A percentile compares a stretch with the other conserved stretches of the same genome.
phyloP scores from a whole-genome alignment of 1,140 invertebrate species.

The Drosophila repleta region DNA sequence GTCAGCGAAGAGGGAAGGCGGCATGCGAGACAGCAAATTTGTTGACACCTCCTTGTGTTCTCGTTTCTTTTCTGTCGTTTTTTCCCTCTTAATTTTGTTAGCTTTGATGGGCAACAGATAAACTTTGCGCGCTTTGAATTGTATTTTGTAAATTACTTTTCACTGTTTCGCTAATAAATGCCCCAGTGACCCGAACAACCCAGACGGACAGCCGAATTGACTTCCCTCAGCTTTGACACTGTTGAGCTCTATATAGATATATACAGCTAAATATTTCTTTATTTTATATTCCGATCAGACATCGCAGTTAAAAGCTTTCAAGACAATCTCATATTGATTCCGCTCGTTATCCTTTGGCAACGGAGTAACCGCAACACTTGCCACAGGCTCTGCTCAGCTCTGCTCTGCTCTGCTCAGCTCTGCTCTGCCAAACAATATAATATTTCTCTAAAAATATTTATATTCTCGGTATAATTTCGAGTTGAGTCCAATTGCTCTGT shows the following conservation, averaged over 20 bases:
- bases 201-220: neutral
- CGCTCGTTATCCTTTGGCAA: neutral
- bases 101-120: slow-evolving; percentile 42
- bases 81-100: slow-evolving; percentile 32
- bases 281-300: no score
- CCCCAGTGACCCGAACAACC: slow-evolving; percentile 31
- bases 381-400: neutral
- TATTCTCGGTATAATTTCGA: neutral
- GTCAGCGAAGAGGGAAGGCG: neutral
- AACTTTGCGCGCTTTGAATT: slow-evolving; percentile 38
- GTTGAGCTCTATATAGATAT: no score
- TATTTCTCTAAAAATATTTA: neutral
- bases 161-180: slow-evolving; percentile 29
- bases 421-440: neutral
- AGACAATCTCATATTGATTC: neutral
- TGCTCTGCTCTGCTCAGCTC: neutral
- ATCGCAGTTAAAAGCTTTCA: no score
- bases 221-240: neutral
- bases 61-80: neutral
- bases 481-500: slow-evolving; percentile 3
- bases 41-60: slow-evolving; percentile 44
- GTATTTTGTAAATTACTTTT: slow-evolving; percentile 53
- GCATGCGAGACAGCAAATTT: slow-evolving; percentile 35
- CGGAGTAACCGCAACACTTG: slow-evolving; percentile 1
- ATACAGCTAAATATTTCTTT: no score